Conservation (phyloP, 1,140 invertebrate genomes). For the Drosophila teissieri region DNA sequence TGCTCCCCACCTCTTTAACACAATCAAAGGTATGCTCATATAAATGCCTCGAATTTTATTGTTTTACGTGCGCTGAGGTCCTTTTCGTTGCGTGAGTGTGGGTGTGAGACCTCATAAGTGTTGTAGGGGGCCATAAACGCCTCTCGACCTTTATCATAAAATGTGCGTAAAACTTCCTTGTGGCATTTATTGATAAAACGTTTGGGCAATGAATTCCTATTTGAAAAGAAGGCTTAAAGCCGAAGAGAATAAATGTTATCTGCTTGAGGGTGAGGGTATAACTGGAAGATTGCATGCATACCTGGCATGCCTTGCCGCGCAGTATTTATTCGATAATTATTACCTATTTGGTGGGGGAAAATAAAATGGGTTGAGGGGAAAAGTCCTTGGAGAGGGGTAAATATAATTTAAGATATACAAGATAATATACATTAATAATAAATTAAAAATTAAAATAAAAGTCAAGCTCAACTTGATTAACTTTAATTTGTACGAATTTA, state of each 20-base stretch:
- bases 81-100: constrained; percentile 15
- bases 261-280: constrained; percentile 12
- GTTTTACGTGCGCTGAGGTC: constrained; percentile 53
- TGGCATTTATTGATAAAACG: constrained; percentile 82
- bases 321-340: constrained; percentile 49
- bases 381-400: too few relatives aligned
- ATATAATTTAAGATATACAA: too few relatives aligned
- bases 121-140: constrained; percentile 69
- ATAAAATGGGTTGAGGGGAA: not conserved
- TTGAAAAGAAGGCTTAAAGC: constrained; percentile 59
- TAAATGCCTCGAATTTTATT: constrained; percentile 76
- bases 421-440: too few relatives aligned
- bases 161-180: constrained; percentile 79
- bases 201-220: constrained; percentile 78
- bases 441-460: too few relatives aligned
- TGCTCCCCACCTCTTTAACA: constrained; percentile 30
- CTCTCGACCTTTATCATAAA: constrained; percentile 61
- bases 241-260: constrained; percentile 37
- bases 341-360: not conserved
- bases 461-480: too few relatives aligned
- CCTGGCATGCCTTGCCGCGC: constrained; percentile 10
- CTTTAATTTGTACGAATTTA: too few relatives aligned
- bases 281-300: constrained; percentile 37
- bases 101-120: constrained; percentile 53
- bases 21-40: constrained; percentile 73